Base-by-base conservation (phyloP, 2,797 vertebrate species). In the Myioborus melanocephalus region DNA sequence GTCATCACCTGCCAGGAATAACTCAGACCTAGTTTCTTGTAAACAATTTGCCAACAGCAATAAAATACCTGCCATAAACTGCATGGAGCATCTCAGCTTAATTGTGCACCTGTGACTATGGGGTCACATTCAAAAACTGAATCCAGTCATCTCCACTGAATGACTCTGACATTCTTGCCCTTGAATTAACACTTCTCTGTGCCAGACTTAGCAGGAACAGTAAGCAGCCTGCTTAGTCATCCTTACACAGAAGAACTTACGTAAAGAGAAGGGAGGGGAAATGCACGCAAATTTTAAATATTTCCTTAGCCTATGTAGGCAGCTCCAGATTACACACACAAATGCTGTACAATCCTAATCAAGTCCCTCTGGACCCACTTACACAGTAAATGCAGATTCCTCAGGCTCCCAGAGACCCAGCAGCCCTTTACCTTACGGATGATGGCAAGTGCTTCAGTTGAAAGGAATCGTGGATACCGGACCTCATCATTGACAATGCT, bases 401-500 rank as follows among this genome's bases (percentile, higher is more conserved):
- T 87, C 56, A 53, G 37, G 65, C 14, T 87, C 64, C 19, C 69
- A 80, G 52, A 30, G 3, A 87, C 59, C 24, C 44, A 39, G 14
- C 35, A 66, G 16, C 34, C n/a, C 46, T 16, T 94, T 97, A 99
- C 99, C 99, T 99, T 98, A 57, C 98, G 98, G 84, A 99, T 98
- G 77, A 99, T 97, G 44, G 98, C 98, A 26, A 98, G 98, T 0
- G 98, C 97, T 60, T 98, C 98, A 2, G 95, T 94, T 0, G 99
- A 98, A 19, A 99, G 98, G 96, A 98, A 99, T 50, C 96, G 98
- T 5, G 99, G 99, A 95, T 98, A 99, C 4, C 96, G 98, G 50
- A 98, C 98, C 2, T 99, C 99, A 46, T 98, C 98, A 1, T 99
- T 99, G 71, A 99, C 99, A 26, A 99, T 99, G 94, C 99, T 99